A percentile compares a stretch with the other conserved stretches of the same genome.
These are phyloP conservation scores for Anoplolepis gracilipes DNA, from an alignment of 1,140 invertebrate genomes.

Conservation along the genomic window DNA sequence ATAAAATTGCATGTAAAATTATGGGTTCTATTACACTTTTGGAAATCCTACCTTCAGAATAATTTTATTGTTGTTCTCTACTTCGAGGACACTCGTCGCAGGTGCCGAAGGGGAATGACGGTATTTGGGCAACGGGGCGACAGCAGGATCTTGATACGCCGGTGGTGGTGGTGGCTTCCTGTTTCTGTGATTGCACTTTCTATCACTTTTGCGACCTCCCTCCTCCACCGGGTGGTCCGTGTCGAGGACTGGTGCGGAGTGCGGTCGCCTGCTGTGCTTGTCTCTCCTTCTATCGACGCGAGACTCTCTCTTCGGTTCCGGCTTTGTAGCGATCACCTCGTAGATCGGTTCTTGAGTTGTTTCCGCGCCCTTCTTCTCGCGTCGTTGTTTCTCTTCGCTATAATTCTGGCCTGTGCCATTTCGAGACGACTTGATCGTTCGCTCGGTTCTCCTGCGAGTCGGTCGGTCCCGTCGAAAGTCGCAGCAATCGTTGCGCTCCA, in stretches of 20 bases:
- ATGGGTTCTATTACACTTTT: background rate
- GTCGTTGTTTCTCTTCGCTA: constrained; percentile 58
- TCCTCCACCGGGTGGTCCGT: constrained; percentile 74
- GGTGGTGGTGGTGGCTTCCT: constrained; percentile 78
- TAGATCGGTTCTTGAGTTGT: constrained; percentile 78
- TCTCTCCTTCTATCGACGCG: constrained; percentile 73
- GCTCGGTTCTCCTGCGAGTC: constrained; percentile 53
- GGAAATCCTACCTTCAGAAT: constrained; percentile 77
- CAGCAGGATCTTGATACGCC: constrained; percentile 83
- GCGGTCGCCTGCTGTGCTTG: constrained; percentile 78
- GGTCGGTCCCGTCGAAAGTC: constrained; percentile 69
- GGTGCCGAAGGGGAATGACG: constrained; percentile 60
- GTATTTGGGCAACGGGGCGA: constrained; percentile 74
- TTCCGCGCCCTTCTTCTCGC: constrained; percentile 66
- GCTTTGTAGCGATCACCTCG: constrained; percentile 79
- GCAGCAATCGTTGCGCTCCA: constrained; percentile 74
- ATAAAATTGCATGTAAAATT: background rate
- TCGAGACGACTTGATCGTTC: constrained; percentile 59
- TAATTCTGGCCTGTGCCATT: constrained; percentile 46
- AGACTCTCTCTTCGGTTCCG: constrained; percentile 74
- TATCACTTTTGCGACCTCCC: constrained; percentile 34
- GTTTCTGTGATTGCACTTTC: constrained; percentile 72
- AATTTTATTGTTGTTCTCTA: constrained; percentile 83
- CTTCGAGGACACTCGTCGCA: constrained; percentile 78
- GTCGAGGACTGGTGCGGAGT: constrained; percentile 82